Conservation (phyloP, 2,888 invertebrate species). For the Leucoma salicis region DNA sequence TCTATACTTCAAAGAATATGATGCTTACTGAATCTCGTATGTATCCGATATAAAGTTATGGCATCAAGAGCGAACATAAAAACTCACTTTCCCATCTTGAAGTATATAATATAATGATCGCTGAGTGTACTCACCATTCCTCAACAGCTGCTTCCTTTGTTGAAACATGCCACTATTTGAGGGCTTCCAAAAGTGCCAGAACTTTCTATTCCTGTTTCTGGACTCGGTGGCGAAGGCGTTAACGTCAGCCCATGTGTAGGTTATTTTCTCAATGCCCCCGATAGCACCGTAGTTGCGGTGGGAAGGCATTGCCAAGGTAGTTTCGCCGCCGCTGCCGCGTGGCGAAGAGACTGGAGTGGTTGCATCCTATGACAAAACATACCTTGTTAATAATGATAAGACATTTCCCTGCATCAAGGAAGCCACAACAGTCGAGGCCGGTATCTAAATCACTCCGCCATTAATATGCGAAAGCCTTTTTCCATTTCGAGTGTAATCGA, state of each 20-base stretch:
- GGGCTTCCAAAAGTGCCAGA: slow-evolving; percentile 72
- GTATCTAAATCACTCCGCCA: no score
- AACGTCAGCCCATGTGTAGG: slow-evolving; percentile 90
- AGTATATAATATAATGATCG: no score
- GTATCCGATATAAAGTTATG: no score
- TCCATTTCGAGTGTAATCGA: no score
- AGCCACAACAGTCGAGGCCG: no score
- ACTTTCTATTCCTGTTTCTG: slow-evolving; percentile 61
- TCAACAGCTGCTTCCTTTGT: slow-evolving; percentile 87
- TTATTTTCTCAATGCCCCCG: slow-evolving; percentile 76
- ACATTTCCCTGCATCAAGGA: no score
- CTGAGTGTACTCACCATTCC: slow-evolving; percentile 82
- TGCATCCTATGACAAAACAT: slow-evolving; percentile 38
- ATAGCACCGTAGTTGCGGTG: slow-evolving; percentile 67
- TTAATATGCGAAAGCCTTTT: no score
- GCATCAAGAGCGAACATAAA: no score
- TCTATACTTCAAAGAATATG: no score
- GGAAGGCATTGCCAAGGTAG: slow-evolving; percentile 53
- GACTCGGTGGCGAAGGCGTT: slow-evolving; percentile 87
- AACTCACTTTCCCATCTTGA: no score
- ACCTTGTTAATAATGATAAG: neutral
- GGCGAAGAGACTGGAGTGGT: slow-evolving; percentile 55
- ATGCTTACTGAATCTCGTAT: no score
- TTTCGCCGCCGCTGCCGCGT: slow-evolving; percentile 56
- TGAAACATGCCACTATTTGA: slow-evolving; percentile 64